These are phyloP conservation scores for Hartigia nigra DNA, from an alignment of 2,888 invertebrate genomes.

Conservation along the genomic window DNA sequence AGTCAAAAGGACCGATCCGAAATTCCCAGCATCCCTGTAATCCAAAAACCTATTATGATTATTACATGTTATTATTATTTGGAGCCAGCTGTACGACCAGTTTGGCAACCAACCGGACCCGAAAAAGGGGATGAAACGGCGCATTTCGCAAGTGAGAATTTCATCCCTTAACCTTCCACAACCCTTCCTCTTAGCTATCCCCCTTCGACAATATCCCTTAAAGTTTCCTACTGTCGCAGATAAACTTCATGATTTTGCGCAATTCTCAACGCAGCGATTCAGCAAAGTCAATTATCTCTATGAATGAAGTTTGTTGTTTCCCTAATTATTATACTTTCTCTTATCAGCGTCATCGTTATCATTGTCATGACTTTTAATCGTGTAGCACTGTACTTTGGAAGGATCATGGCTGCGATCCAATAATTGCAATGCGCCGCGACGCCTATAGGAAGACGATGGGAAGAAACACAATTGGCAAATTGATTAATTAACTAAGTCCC, in stretches of 20 bases:
- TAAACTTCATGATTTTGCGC: neutral
- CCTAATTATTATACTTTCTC: neutral
- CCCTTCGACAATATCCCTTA: too few relatives aligned
- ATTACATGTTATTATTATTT: neutral
- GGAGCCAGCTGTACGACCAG: neutral
- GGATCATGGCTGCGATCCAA: neutral
- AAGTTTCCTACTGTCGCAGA: too few relatives aligned
- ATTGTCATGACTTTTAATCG: neutral
- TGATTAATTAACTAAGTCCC: slow-evolving; percentile 24
- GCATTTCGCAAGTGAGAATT: neutral
- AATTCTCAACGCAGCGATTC: neutral
- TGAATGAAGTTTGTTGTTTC: neutral
- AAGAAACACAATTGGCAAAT: slow-evolving; percentile 7
- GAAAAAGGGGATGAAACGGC: neutral
- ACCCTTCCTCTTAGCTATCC: neutral
- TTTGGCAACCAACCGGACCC: neutral
- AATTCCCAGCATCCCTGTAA: neutral
- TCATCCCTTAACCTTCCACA: neutral
- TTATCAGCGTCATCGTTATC: neutral
- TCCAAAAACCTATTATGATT: neutral
- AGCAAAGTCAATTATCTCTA: neutral
- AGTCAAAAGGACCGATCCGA: neutral
- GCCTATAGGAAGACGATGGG: slow-evolving; percentile 9
- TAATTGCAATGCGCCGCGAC: neutral
- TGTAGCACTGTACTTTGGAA: neutral